Evolutionary conservation across 2,797 vertebrate genomes (phyloP), one percentile per base, ranked within the genome.

Genomic region (Gorsachius magnificus): DNA sequence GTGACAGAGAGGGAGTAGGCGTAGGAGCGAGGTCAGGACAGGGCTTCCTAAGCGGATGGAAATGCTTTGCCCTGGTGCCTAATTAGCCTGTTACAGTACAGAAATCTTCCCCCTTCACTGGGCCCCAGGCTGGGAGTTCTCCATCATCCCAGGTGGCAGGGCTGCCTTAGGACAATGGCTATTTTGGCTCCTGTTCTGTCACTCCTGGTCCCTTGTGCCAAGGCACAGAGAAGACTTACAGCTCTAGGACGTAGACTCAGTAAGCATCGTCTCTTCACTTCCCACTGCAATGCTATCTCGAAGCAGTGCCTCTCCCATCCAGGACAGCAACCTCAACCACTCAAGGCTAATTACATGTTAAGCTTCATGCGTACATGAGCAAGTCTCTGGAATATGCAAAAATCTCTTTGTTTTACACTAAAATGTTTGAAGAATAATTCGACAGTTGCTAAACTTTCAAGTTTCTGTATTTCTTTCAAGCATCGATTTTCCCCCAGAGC

Each of bases 1-100:
- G 81, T 95, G 90, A 96, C 93, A 92, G 94, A 86, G 80, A 96
- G 78, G 81, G 95, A 97, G 93, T 92, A 76, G 96, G 96, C 15
- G 41, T 82, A 84, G 87, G 70, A 92, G 77, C 78, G 60, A 96
- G 95, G 96, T 97, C 95, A 96, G 70, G 86, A 82, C 74, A 60
- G 43, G 2, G 54, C 66, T 86, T 95, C 92, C 93, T 96, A 94
- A 96, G 88, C 6, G 10, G 92, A 90, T 95, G 83, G 92, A 94
- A 93, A 82, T 2, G 46, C 74, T 69, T 90, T 7, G 3, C 77
- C 1, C 1, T n/a, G 74, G 75, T 79, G 83, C 66, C 78, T 89
- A 41, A 92, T 92, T 79, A 94, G 87, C 17, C 35, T 76, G 18
- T 45, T n/a, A 54, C 11, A n/a, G 70, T 7, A 17, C 66, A 93